These are phyloP conservation scores for Eudasyphora cyanicolor DNA, from an alignment of 2,888 invertebrate species.

Conservation along the genomic window DNA sequence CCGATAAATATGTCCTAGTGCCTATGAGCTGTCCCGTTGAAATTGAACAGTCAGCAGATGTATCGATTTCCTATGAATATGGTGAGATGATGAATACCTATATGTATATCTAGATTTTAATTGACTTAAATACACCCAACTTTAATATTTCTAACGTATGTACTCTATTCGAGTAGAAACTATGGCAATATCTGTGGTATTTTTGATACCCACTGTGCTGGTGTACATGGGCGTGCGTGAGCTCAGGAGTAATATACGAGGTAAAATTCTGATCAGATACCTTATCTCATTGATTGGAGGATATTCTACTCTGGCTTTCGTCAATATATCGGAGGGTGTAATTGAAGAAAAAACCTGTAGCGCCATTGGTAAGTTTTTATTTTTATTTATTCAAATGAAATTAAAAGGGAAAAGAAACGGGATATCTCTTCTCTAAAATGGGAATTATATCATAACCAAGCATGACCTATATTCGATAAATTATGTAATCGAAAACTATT, in stretches of 20 bases:
- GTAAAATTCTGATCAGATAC: constrained; percentile 87
- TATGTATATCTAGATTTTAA: too few species aligned
- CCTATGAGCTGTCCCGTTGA: constrained; percentile 62
- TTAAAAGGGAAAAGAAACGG: too few species aligned
- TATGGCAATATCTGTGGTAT: constrained; percentile 85
- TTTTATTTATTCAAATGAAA: too few species aligned
- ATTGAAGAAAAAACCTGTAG: constrained; percentile 66
- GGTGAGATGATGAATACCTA: constrained; percentile 21
- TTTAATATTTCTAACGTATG: too few species aligned
- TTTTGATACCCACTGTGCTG: constrained; percentile 84
- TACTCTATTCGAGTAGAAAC: too few species aligned
- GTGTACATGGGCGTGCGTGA: constrained; percentile 86
- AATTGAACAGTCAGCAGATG: constrained; percentile 2
- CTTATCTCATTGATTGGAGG: constrained; percentile 83
- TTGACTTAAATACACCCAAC: too few species aligned
- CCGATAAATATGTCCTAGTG: constrained; percentile 43
- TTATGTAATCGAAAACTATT: too few species aligned
- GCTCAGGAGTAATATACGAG: constrained; percentile 84
- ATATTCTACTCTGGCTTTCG: constrained; percentile 79
- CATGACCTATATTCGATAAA: too few species aligned
- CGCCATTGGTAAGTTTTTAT: constrained; percentile 75
- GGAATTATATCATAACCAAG: too few species aligned
- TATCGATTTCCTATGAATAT: constrained; percentile 33
- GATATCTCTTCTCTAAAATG: too few species aligned
- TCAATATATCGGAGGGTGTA: neutral